Base-by-base conservation (phyloP, 2,113 vertebrate genomes). In the Perognathus longimembris region DNA sequence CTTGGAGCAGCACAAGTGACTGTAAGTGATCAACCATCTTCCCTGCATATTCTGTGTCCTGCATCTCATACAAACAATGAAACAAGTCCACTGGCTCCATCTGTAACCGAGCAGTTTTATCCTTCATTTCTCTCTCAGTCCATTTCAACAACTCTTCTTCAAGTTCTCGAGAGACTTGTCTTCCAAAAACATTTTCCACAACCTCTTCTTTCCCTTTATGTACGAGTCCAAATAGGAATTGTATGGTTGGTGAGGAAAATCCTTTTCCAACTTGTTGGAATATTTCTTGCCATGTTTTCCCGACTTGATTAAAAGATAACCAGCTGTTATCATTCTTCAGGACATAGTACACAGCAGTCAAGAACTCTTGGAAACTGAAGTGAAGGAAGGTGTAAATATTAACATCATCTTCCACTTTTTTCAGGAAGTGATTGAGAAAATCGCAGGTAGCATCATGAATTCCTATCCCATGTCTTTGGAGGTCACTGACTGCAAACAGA, bases 141-240 rank as follows among this genome's bases (percentile, higher is more conserved):
- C 93, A 95, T 12, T 88, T 85, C 32, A 93, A 0, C 91, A 96
- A 87, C 59, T 88, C 74, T 36, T 87, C 83, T 87, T 12, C 5
- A 89, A 88, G 76, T 64, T 50, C 80, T 76, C 28, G 61, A 78
- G 79, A 93, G 6, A 96, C 7, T 84, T 78, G 85, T 82, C 83
- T 88, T 61, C 92, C 80, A 74, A 95, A 90, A 82, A 45, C 91
- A 61, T 69, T 75, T 87, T 81, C 84, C 28, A 92, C 20, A n/a
- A 45, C 24, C 34, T 77, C 90, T 77, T 61, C 71, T 42, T 81
- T 93, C 69, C 30, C 87, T 89, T 88, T 89, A 54, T 63, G 54
- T 61, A 95, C 84, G 11, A 97, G 82, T 22, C 93, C 95, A 94
- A 95, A 96, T 80, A 96, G 94, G 59, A 96, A 97, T 11, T 77